Percentiles rank a stretch among this genome's conserved stretches.
Conservation (phyloP, 35 echinoderm and acorn worm species). For the Holothuria glaberrima region DNA sequence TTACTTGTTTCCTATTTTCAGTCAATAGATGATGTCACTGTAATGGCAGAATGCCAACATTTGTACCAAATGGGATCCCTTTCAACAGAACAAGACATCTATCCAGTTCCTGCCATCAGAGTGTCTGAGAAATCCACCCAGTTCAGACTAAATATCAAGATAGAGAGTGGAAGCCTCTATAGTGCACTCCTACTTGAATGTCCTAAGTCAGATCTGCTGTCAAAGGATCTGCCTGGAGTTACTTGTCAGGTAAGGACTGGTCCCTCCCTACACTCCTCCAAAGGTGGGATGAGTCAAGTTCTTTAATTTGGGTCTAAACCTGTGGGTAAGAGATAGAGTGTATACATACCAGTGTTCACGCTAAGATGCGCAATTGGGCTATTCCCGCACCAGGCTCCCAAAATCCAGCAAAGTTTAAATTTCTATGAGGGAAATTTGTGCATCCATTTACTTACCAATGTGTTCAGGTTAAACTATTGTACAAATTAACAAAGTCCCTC, state of each 20-base stretch:
- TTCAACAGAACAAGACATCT: neutral
- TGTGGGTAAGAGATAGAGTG: too few species aligned
- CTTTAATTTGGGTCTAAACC: too few species aligned
- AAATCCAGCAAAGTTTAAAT: too few species aligned
- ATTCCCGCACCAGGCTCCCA: too few species aligned
- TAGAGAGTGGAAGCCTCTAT: neutral
- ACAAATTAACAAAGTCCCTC: too few species aligned
- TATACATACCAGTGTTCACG: too few species aligned
- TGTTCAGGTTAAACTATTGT: too few species aligned
- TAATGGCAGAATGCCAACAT: neutral
- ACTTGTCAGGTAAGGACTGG: constrained; percentile 10
- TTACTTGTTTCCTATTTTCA: neutral
- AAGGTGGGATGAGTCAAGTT: neutral
- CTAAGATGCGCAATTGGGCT: too few species aligned
- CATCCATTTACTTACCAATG: too few species aligned
- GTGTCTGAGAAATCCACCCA: neutral
- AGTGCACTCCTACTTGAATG: neutral
- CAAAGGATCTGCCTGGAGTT: neutral
- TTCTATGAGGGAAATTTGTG: too few species aligned
- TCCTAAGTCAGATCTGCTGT: neutral
- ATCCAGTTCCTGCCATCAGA: neutral
- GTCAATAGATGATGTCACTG: neutral
- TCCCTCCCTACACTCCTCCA: neutral
- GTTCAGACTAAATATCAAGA: constrained; percentile 2
- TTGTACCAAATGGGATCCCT: neutral